Conservation (phyloP, 92 coral and sea anemone genomes). For the Paragorgia papillata region DNA sequence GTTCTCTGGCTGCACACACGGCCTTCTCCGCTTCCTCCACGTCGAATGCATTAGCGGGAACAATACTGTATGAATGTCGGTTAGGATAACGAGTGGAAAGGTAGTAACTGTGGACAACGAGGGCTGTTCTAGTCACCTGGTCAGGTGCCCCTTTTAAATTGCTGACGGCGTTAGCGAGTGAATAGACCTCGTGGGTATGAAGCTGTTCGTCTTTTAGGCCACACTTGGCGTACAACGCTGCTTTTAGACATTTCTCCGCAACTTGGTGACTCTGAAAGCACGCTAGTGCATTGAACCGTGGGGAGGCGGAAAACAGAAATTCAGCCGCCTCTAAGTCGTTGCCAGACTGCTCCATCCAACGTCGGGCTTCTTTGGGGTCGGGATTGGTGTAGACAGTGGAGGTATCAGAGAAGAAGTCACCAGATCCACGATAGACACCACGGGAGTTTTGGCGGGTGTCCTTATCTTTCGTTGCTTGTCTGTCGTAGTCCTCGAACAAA, state of each 20-base stretch:
- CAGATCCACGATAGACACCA: background rate
- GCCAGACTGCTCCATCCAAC: constrained; percentile 92
- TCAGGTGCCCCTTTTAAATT: constrained; percentile 78
- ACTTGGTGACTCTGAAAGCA: constrained; percentile 95
- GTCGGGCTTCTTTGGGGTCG: constrained; percentile 80
- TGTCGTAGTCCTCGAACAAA: constrained; percentile 81
- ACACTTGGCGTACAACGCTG: constrained; percentile 86
- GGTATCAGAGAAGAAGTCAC: constrained; percentile 31
- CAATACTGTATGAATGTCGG: constrained; percentile 73
- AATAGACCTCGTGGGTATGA: constrained; percentile 89
- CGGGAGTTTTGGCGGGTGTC: constrained; percentile 76
- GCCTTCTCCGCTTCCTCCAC: constrained; percentile 83
- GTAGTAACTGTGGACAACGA: constrained; percentile 80
- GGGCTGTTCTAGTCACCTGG: constrained; percentile 76
- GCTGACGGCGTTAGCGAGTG: constrained; percentile 84
- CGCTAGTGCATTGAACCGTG: constrained; percentile 69
- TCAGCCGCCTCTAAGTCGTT: constrained; percentile 83
- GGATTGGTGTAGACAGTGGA: constrained; percentile 61
- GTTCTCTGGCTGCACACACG: constrained; percentile 61
- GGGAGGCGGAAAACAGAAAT: constrained; percentile 58
- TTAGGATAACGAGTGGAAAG: constrained; percentile 94
- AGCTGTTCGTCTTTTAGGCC: constrained; percentile 88
- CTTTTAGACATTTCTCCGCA: constrained; percentile 85
- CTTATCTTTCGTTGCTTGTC: constrained; percentile 85
- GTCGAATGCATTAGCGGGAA: constrained; percentile 81